Percentiles rank a stretch among this genome's conserved stretches.
These are phyloP conservation scores for Paguma larvata DNA, from an alignment of 2,797 vertebrate genomes.

Conservation along the genomic window DNA sequence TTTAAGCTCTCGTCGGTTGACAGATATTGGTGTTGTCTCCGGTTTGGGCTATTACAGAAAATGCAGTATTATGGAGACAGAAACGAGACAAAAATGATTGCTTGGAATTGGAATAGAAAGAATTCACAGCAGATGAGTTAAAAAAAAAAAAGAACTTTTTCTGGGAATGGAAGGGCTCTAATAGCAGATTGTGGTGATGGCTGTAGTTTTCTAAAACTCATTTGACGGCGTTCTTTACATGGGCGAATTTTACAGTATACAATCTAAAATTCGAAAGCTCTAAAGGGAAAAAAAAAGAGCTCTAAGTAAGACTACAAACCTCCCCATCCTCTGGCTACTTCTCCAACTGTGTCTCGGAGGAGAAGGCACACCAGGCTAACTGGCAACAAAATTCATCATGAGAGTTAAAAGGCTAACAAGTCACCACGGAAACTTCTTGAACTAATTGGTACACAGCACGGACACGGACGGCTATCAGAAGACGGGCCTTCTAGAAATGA, in stretches of 20 bases:
- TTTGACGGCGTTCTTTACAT: background rate
- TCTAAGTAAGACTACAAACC: background rate
- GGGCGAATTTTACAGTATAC: background rate
- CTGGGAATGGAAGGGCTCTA: background rate
- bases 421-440: background rate
- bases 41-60: background rate
- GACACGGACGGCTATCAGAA: background rate
- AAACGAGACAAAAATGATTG: background rate
- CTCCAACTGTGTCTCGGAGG: background rate
- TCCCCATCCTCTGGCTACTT: accelerated
- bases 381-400: background rate
- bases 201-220: background rate
- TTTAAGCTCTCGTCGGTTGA: background rate
- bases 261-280: background rate
- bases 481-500: background rate
- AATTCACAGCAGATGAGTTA: background rate
- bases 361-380: background rate
- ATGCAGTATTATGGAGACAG: background rate
- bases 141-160: background rate
- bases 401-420: background rate
- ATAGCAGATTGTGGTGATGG: background rate
- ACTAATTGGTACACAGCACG: no score
- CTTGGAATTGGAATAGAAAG: background rate
- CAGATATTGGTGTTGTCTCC: background rate
- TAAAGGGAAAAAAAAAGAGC: background rate